Base-by-base conservation (phyloP, 2,113 vertebrate species). In the Camelus bactrianus region DNA sequence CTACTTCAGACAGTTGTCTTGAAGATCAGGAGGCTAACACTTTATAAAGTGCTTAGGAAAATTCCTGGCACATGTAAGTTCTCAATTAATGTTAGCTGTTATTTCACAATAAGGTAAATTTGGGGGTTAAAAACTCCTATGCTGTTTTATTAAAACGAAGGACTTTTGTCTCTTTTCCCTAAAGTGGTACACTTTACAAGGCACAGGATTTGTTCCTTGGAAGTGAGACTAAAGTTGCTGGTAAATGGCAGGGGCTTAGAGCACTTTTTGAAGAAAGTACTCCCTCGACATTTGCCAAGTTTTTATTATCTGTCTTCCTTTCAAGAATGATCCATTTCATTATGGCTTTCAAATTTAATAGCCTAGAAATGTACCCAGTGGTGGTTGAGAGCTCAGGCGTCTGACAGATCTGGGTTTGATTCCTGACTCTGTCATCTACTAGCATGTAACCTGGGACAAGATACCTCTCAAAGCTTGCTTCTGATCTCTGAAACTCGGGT, bases 301-400 rank as follows among this genome's bases (percentile, higher is more conserved):
- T 56, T 95, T 93, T 91, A 89, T 93, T 48, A 73, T 91, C 89
- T 93, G 56, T 69, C 82, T 93, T 50, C 12, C 73, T 95, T 84
- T 89, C 65, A 65, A 82, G 86, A 94, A 89, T 82, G 95, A 85
- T 93, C 70, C 46, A 84, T 89, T 93, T 95, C 89, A 91, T 94
- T 38, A 89, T 56, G 70, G 62, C 77, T 94, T 94, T 94, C 85
- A 83, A 76, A 89, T 76, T 67, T 81, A 84, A 77, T 48, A 89
- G 82, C 65, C 77, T 81, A 88, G 72, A 62, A 81, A 72, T 75
- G 79, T 87, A 32, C 32, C 35, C 20, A 73, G 80, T 70, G 50
- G 73, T 87, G 72, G 60, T 24, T 14, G 91, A 91, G 85, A 93
- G 58, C 79, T 88, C 67, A 16, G 79, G 72, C 19, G 8, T 38